phyloP scores from a whole-genome alignment of 2,888 invertebrate species.

The Limnephilus rhombicus region DNA sequence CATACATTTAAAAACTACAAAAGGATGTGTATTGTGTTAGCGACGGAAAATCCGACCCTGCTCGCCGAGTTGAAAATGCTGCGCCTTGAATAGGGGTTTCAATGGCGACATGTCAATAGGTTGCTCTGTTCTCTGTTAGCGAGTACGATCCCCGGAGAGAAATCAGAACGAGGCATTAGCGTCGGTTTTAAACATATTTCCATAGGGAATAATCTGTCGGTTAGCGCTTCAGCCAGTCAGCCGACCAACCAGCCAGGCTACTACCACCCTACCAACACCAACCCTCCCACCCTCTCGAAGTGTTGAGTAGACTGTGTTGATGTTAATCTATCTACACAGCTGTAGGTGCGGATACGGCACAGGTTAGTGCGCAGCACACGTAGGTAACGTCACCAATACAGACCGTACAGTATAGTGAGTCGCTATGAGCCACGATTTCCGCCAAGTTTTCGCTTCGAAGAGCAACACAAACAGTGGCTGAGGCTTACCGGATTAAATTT shows the following conservation, averaged over 20 bases:
- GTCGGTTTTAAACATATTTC: conserved; percentile 52
- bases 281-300: not conserved
- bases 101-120: conserved; percentile 25
- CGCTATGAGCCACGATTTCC: not conserved
- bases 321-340: not conserved
- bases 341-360: not conserved
- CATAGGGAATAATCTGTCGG: conserved; percentile 28
- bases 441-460: conserved; percentile 4
- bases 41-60: not conserved
- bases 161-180: conserved; percentile 38
- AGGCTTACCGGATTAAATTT: not conserved
- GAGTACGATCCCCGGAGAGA: conserved; percentile 14
- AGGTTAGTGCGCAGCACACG: not conserved
- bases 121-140: not conserved
- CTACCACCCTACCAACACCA: not conserved
- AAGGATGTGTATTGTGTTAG: no score
- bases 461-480: conserved; percentile 2
- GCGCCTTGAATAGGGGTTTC: conserved; percentile 2
- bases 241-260: not conserved
- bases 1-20: no score
- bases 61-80: not conserved
- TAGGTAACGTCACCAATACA: not conserved
- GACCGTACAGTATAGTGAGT: not conserved
- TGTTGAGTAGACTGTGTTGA: not conserved
- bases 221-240: conserved; percentile 2